Percentiles rank a stretch among this genome's conserved stretches.
These are phyloP conservation scores for Bothrops jararaca DNA, from an alignment of 2,113 vertebrate genomes.

Conservation along the genomic window DNA sequence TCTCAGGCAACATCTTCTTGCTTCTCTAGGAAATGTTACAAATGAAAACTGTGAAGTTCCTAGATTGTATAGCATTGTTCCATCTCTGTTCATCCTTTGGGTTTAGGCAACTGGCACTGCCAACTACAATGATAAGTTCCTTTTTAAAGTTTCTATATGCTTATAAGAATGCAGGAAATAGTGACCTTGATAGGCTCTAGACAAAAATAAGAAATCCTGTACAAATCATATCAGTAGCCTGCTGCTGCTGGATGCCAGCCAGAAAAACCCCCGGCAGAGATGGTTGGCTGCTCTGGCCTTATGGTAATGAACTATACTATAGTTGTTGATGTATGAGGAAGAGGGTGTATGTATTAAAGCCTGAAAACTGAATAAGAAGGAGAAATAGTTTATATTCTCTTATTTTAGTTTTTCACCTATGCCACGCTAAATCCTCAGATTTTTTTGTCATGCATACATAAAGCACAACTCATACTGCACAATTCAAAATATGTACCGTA, in stretches of 20 bases:
- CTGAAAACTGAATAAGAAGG: neutral
- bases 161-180: slow-evolving; percentile 51
- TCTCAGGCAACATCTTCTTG: slow-evolving; percentile 41
- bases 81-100: neutral
- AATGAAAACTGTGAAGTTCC: slow-evolving; percentile 26
- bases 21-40: slow-evolving; percentile 20
- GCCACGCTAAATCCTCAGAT: neutral
- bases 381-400: neutral
- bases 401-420: neutral
- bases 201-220: slow-evolving; percentile 54
- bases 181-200: slow-evolving; percentile 62
- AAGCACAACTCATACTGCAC: too few relatives aligned
- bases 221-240: slow-evolving; percentile 41
- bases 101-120: neutral
- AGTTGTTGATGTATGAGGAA: slow-evolving; percentile 2
- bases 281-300: neutral
- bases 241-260: slow-evolving; percentile 39
- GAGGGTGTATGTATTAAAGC: neutral
- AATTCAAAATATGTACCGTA: too few relatives aligned
- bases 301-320: neutral
- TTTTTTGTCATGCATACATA: neutral
- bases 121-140: slow-evolving; percentile 36
- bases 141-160: slow-evolving; percentile 53
- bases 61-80: neutral
- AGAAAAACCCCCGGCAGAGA: slow-evolving; percentile 33